Evolutionary conservation across 2,797 vertebrate species (phyloP).

Genomic region (Tamandua tetradactyla): DNA sequence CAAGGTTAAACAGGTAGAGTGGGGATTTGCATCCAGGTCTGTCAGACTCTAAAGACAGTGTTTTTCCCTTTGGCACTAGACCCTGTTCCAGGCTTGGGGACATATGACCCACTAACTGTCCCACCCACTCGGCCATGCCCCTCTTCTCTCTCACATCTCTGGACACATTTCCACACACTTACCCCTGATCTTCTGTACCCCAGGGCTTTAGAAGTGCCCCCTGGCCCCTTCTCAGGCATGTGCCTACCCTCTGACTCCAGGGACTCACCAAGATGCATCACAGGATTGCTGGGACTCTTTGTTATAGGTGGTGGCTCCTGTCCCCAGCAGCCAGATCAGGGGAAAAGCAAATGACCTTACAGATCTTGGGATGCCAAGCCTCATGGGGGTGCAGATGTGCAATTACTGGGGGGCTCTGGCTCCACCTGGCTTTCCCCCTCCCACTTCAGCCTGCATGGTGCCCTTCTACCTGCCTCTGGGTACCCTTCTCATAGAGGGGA

Average conservation of each 20-base stretch:
- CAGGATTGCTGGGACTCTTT: background rate
- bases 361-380: background rate
- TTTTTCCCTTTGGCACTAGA: background rate
- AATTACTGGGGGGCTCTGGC: background rate
- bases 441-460: background rate
- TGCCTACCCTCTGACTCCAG: background rate
- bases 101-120: background rate
- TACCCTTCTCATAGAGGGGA: background rate
- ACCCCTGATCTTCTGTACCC: background rate
- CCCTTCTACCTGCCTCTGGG: background rate
- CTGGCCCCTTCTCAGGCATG: background rate
- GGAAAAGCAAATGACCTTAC: background rate
- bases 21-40: background rate
- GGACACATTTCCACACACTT: background rate
- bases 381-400: background rate
- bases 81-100: background rate
- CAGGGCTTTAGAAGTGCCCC: background rate
- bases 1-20: background rate
- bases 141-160: background rate
- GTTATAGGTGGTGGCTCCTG: slow-evolving; percentile 13
- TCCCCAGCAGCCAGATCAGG: background rate
- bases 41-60: background rate
- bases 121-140: background rate
- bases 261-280: slow-evolving; percentile 5
- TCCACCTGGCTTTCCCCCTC: background rate